Conservation (phyloP, 2,113 vertebrate species). For the Salvelinus sp. region DNA sequence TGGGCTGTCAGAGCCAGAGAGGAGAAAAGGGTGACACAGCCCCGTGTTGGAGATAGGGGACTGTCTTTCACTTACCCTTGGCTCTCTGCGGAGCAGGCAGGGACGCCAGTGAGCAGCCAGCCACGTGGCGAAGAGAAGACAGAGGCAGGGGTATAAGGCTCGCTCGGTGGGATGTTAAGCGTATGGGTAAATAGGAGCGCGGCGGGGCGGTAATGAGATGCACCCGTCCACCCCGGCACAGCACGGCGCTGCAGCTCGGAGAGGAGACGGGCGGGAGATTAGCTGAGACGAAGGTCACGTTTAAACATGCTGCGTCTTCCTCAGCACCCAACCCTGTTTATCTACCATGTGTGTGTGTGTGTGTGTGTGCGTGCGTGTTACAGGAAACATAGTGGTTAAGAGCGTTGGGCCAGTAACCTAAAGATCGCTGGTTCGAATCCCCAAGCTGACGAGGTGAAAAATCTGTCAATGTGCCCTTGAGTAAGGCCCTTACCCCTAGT, state of each 20-base stretch:
- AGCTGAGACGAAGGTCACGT: constrained; percentile 52
- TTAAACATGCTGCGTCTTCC: constrained; percentile 53
- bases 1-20: background rate
- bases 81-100: background rate
- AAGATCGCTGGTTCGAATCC: no score
- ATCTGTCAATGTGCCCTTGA: no score
- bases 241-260: constrained; percentile 9
- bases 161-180: background rate
- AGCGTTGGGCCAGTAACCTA: no score
- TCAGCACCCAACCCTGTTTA: constrained; percentile 8
- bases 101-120: constrained; percentile 1
- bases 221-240: constrained; percentile 26
- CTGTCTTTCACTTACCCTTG: constrained; percentile 34
- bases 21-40: background rate
- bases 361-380: background rate
- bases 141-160: background rate
- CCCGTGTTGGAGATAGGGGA: constrained; percentile 10
- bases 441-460: no score
- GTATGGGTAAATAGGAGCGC: background rate
- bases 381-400: no score
- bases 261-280: background rate
- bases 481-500: no score
- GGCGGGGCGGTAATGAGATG: constrained; percentile 36
- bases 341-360: constrained; percentile 2
- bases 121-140: background rate